Evolutionary conservation across 2,113 vertebrate species (phyloP), one percentile per base, ranked within the genome.

Genomic region (Callospermophilus lateralis): DNA sequence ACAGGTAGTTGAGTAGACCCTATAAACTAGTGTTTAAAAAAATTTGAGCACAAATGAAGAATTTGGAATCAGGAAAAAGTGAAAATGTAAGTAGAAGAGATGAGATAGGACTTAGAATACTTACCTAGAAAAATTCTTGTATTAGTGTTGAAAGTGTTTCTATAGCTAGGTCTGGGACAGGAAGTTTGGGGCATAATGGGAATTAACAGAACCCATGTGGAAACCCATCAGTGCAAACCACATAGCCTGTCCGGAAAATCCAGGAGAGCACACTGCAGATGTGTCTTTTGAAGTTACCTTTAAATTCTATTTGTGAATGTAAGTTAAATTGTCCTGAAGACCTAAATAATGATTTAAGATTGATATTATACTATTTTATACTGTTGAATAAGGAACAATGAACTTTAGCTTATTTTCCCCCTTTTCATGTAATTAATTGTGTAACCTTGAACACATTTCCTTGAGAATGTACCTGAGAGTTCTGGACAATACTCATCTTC

Each of bases 361-460:
- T 88, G 58, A 90, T 22, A 24, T 80, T 73, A 4, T 67, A 78
- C 89, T 83, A 42, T 81, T 83, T 87, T 79, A 85, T 42, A 58
- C 48, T 85, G 8, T 53, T 73, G 6, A 63, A 20, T 73, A 70
- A 76, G 63, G 32, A 55, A 6, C 65, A 73, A 65, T 77, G 65
- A 72, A 10, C 32, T 72, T 90, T 67, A 80, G n/a, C 7, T 90
- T 93, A 39, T 70, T 94, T 79, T 78, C 90, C 39, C 39, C 79
- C 37, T 90, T 70, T 63, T 45, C 77, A 7, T 84, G 11, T 55
- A 39, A 24, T 53, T 68, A 65, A 42, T 65, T 68, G 17, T 51
- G 22, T 67, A 68, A 48, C 1, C 37, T 76, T 74, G 39, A 79
- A 51, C 16, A 81, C 53, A 68, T 0, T 95, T 42, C 53, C 34